Percentiles rank a stretch among this genome's conserved stretches.
These are phyloP conservation scores for Drosophila buzzatii DNA, from an alignment of 2,888 invertebrate genomes.

Conservation along the genomic window DNA sequence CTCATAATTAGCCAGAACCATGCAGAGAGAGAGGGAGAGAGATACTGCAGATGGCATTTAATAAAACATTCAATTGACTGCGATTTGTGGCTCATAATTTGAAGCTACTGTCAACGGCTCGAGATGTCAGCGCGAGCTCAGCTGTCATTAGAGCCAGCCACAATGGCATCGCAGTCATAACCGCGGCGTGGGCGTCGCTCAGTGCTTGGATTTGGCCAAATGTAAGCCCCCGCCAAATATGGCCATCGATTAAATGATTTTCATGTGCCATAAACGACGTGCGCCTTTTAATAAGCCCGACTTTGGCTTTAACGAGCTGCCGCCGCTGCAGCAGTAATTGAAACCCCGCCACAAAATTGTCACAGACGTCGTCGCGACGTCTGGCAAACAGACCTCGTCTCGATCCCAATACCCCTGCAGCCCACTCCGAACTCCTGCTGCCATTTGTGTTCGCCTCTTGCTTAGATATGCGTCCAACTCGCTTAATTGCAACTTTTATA, in stretches of 20 bases:
- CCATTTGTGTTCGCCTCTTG: slow-evolving; percentile 49
- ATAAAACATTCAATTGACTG: slow-evolving; percentile 60
- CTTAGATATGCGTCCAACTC: slow-evolving; percentile 73
- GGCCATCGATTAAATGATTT: slow-evolving; percentile 81
- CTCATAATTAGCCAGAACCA: slow-evolving; percentile 52
- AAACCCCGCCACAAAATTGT: slow-evolving; percentile 65
- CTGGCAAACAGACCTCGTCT: slow-evolving; percentile 43
- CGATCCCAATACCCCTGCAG: background rate
- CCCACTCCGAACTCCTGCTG: slow-evolving; percentile 7
- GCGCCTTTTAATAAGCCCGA: slow-evolving; percentile 76
- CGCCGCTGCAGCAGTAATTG: slow-evolving; percentile 50
- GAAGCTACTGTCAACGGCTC: slow-evolving; percentile 65
- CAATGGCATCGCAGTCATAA: slow-evolving; percentile 23
- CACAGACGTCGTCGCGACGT: slow-evolving; percentile 71
- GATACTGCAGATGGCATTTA: slow-evolving; percentile 54
- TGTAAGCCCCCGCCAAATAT: slow-evolving; percentile 68
- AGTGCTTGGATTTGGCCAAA: slow-evolving; percentile 47
- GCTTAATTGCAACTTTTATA: slow-evolving; percentile 77
- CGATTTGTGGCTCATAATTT: slow-evolving; percentile 71
- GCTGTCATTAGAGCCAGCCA: slow-evolving; percentile 63
- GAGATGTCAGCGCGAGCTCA: slow-evolving; percentile 44
- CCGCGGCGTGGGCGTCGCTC: slow-evolving; percentile 48
- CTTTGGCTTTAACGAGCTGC: slow-evolving; percentile 72
- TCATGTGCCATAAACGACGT: slow-evolving; percentile 80
- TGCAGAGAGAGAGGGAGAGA: background rate